Base-by-base conservation (phyloP, 2,797 vertebrate species). In the Cygnus olor region DNA sequence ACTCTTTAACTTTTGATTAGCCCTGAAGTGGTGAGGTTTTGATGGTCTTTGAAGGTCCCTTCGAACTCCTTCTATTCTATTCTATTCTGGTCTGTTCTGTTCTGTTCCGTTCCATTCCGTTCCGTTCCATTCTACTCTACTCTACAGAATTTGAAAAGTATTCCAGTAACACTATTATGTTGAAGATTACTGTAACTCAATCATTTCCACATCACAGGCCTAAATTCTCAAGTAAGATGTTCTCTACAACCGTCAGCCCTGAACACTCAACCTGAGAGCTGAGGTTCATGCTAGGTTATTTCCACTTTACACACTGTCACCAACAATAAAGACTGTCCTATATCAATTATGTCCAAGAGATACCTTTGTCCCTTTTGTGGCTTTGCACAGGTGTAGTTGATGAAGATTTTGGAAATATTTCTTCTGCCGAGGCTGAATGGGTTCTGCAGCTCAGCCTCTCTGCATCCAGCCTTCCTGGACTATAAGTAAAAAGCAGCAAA, bases 231-330 rank as follows among this genome's bases (percentile, higher is more conserved):
- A 68, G 58, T 68, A 68, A 85, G 76, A 51, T 34, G 22, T 36
- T 19, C 32, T 73, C 1, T 4, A 53, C 25, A 82, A 54, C 64
- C 89, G 32, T 74, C 72, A 92, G 40, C 34, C 45, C 63, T 45
- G 51, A 80, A 34, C 15, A 38, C 28, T 87, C 57, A 89, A 51
- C 51, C 28, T 63, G 27, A 81, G 63, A 83, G 14, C 14, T 85
- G 17, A 80, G 34, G 28, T 42, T 58, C 30, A 65, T 30, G 12
- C 13, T 76, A 44, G 61, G 72, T 69, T 88, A 80, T 94, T 92
- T 87, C 64, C n/a, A 65, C 28, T 92, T 89, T 66, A 44, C 30
- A 90, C 57, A 18, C 45, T 94, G 65, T 89, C 84, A 91, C 27
- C 54, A 80, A 57, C 69, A 85, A 76, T 85, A 84, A 69, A 36